Evolutionary conservation across 2,797 vertebrate genomes (phyloP).

Genomic region (Pyrrhura leucotis): DNA sequence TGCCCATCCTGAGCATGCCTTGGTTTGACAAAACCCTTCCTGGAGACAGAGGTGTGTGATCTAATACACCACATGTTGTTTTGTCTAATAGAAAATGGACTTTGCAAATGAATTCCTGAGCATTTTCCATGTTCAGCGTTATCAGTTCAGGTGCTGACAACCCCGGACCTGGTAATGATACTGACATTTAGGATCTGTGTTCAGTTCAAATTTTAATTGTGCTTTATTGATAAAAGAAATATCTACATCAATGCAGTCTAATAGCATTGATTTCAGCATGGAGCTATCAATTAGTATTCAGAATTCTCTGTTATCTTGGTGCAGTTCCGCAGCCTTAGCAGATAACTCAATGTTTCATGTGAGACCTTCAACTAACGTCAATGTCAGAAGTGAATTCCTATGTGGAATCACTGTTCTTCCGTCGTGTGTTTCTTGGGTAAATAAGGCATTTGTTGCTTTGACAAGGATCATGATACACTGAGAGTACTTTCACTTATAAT

Average conservation of each 20-base stretch:
- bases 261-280: conserved; percentile 17
- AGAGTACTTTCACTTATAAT: background rate
- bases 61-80: fast-evolving
- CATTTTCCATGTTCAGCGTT: fast-evolving
- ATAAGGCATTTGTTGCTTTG: background rate
- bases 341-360: background rate
- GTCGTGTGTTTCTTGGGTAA: background rate
- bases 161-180: background rate
- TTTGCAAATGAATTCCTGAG: background rate
- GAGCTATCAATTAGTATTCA: background rate
- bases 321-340: background rate
- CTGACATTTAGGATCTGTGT: background rate
- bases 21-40: background rate
- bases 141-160: background rate
- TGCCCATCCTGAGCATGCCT: background rate
- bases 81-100: background rate
- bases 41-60: background rate
- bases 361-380: conserved; percentile 10
- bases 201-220: background rate
- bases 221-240: background rate
- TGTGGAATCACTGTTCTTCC: background rate
- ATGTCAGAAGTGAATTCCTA: background rate
- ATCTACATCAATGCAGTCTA: background rate
- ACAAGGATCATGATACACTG: background rate
- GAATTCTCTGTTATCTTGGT: background rate